Base-by-base conservation (phyloP, 1,140 invertebrate species). In the Drosophila funebris region DNA sequence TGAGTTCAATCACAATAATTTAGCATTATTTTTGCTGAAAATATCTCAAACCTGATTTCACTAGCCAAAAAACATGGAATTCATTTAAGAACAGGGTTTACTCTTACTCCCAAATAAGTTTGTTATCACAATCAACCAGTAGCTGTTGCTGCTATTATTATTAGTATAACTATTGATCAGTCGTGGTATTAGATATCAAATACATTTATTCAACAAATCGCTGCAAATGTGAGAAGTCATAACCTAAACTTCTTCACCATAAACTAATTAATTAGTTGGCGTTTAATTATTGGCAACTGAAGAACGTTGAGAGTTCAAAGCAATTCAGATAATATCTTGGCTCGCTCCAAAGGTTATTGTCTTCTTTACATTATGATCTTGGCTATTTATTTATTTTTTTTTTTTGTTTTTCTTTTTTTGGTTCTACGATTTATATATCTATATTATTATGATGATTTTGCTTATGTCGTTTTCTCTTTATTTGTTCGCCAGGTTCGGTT, bases 281-380 rank as follows among this genome's bases (percentile, higher is more conserved):
- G 18, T 1, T 43, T 43, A 41, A 29, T 18, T 14, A 43, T 11
- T 44, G 39, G 11, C 36, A 56, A 43, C 27, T 76, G 60, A 62
- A 69, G 58, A 69, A 37, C 63, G 39, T 18, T 46, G 1, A 39
- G 63, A 53, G 64, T 48, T 69, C 39, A 60, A 62, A 41, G 9
- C 33, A 13, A 16, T 37, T 20, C 16, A 62, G n/a, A 9, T 5
- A 48, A 14, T 36, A 18, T 8, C 20, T 11, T 2, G 48, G n/a
- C 24, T 53, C 22, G 13, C 36, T 8, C 8, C 13, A 61, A 53
- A 75, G 78, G 78, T 88, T 78, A 88, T 64, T 76, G 83, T 66
- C 78, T 78, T 78, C 31, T 78, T 66, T 50, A 24, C 41, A 64
- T 62, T 39, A 64, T 44, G 41, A 39, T 33, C n/a, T 56, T 41